Conservation (phyloP, 2,113 vertebrate genomes). For the Etheostoma spectabile region DNA sequence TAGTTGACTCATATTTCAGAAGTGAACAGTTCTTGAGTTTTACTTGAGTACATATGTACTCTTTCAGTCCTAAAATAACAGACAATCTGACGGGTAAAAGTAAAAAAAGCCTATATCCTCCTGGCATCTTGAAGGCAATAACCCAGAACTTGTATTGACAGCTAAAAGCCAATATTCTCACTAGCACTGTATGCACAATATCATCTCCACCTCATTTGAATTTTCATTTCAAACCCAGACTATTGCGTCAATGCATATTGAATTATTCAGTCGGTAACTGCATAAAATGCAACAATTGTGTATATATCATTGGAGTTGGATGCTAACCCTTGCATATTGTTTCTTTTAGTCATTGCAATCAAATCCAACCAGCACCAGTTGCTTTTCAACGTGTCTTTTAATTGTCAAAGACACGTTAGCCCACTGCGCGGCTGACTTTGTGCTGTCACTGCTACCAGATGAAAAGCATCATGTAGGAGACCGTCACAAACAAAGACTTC, state of each 20-base stretch:
- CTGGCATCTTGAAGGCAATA: constrained; percentile 36
- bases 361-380: neutral
- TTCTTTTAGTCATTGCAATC: neutral
- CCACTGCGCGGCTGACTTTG: neutral
- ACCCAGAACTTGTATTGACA: constrained; percentile 45
- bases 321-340: constrained; percentile 4
- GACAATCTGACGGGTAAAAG: neutral
- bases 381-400: neutral
- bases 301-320: constrained; percentile 26
- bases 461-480: neutral
- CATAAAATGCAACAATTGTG: constrained; percentile 43
- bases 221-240: constrained; percentile 58
- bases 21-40: no score
- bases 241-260: constrained; percentile 18
- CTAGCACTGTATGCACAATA: constrained; percentile 29
- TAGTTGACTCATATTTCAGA: no score
- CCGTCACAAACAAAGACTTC: neutral
- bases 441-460: neutral
- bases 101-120: neutral
- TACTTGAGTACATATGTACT: no score
- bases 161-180: constrained; percentile 34
- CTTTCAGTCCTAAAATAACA: constrained; percentile 7
- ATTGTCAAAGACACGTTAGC: constrained; percentile 23
- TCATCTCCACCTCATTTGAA: constrained; percentile 53
- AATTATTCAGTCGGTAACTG: constrained; percentile 53